Evolutionary conservation across 2,797 vertebrate genomes (phyloP), one percentile per base, ranked within the genome.

Genomic region (Mionectes olivaceus): DNA sequence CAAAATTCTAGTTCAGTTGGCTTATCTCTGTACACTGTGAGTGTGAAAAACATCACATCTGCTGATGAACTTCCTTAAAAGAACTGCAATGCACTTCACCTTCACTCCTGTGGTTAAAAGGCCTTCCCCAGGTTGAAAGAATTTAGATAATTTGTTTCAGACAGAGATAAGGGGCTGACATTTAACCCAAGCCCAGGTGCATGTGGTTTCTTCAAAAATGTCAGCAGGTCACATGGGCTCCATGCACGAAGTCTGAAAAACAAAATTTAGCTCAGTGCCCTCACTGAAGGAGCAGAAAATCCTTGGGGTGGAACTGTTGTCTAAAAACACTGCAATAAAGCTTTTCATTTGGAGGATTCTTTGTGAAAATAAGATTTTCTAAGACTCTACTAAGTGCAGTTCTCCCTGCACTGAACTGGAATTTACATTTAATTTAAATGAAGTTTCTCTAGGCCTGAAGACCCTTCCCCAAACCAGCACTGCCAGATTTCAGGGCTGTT

Each of bases 181-280:
- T 99, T 98, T 99, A 98, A 98, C 98, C 97, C 98, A 97, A 96
- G 95, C 98, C 98, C 98, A 99, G 98, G 98, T 99, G 99, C 98
- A 94, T 98, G 98, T 97, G 98, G 98, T 99, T 99, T 99, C 97
- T 98, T 98, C 97, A 98, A 98, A 98, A 98, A 99, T 98, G 98
- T 98, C 98, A 98, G 87, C 94, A 97, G 96, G 96, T 98, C 98
- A 99, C 98, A 97, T 98, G 98, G 98, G 97, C 97, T 96, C 96
- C 97, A 97, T 95, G 97, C 97, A 98, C 95, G 95, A 98, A 98
- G 96, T 83, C 93, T 96, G 98, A 97, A 98, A 98, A 97, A 97
- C 97, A 98, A 97, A 97, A 80, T 95, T 88, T 64, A 95, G 91
- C 95, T 97, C 74, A 85, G 73, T 85, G 61, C 92, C 84, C 94